Conservation (phyloP, 2,888 invertebrate genomes). For the Scaptomyza caliginosa region DNA sequence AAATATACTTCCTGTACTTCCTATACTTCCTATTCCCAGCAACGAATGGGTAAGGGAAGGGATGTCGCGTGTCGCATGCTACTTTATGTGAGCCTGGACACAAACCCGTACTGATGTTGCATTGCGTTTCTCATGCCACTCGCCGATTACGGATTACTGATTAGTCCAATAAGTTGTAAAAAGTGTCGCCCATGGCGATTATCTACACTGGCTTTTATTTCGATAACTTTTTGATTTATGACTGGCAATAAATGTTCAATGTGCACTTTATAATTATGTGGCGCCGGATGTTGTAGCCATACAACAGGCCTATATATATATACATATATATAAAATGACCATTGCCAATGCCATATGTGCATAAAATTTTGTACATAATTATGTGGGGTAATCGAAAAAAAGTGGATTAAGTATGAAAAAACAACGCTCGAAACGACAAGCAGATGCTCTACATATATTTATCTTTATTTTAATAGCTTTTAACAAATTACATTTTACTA, state of each 20-base stretch:
- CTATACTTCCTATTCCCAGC: constrained; percentile 17
- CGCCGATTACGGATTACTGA: constrained; percentile 43
- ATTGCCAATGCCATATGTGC: constrained; percentile 64
- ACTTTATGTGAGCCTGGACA: constrained; percentile 57
- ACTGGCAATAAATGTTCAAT: constrained; percentile 79
- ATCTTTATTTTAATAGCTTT: neutral
- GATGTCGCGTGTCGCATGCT: constrained; percentile 77
- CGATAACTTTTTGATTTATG: constrained; percentile 83
- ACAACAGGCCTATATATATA: constrained; percentile 4
- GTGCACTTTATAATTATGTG: constrained; percentile 74
- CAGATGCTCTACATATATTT: constrained; percentile 26
- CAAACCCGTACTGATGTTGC: constrained; percentile 10
- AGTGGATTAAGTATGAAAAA: neutral
- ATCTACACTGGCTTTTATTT: constrained; percentile 72
- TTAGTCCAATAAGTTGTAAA: constrained; percentile 82
- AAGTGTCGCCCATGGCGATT: constrained; percentile 67
- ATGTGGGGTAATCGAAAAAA: constrained; percentile 21
- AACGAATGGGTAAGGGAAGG: constrained; percentile 5
- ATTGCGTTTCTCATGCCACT: constrained; percentile 12
- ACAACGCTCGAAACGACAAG: neutral
- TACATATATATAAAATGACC: constrained; percentile 13
- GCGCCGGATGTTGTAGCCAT: constrained; percentile 37
- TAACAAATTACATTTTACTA: neutral
- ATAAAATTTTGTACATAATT: constrained; percentile 51
- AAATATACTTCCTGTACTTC: too few relatives aligned